Evolutionary conservation across 1,140 invertebrate species (phyloP).

Genomic region (Bombus pyrosoma): DNA sequence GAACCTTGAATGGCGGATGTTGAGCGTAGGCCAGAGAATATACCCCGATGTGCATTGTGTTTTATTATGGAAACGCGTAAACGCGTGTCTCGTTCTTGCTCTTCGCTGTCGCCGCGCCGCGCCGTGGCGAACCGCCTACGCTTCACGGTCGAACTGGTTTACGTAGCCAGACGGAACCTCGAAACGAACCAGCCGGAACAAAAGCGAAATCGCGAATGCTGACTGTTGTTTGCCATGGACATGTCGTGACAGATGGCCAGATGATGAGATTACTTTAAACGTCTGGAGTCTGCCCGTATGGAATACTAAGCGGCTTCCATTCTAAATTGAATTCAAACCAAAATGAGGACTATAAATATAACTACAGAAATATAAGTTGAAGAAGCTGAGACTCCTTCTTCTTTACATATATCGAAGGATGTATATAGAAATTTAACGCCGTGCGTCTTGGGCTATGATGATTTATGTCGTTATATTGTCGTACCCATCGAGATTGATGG

Average conservation of each 20-base stretch:
- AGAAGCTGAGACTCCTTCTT: background rate
- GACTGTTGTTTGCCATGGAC: background rate
- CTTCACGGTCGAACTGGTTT: conserved; percentile 34
- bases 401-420: background rate
- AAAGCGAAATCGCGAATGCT: conserved; percentile 34
- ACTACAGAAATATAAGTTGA: background rate
- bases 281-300: too few relatives aligned
- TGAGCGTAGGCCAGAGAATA: conserved; percentile 45
- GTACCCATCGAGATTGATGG: background rate
- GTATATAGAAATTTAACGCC: background rate
- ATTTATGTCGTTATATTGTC: background rate
- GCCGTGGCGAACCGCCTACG: conserved; percentile 35
- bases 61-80: conserved; percentile 38
- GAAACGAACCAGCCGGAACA: conserved; percentile 41
- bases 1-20: conserved; percentile 43
- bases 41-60: conserved; percentile 31
- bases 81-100: conserved; percentile 16
- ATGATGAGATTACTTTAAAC: background rate
- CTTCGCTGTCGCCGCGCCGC: background rate
- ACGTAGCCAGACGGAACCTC: conserved; percentile 4
- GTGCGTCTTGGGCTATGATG: background rate
- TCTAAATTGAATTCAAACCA: background rate
- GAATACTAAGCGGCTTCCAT: background rate
- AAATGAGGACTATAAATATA: too few relatives aligned
- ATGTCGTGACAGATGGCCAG: background rate